Evolutionary conservation across 2,888 invertebrate species (phyloP).

Genomic region (Psococerastis gibbosa): DNA sequence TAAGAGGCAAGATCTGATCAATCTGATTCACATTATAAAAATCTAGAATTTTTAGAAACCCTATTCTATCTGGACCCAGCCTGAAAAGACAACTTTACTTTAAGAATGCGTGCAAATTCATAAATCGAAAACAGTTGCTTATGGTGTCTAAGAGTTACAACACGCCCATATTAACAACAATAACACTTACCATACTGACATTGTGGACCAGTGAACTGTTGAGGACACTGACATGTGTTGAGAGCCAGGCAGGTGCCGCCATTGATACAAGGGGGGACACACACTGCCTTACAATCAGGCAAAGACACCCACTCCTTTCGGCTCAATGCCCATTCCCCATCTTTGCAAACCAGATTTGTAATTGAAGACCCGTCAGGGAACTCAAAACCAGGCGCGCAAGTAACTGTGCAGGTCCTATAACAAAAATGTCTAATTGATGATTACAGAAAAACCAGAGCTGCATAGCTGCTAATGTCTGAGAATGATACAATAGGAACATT

Average conservation of each 20-base stretch:
- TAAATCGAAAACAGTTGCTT: no score
- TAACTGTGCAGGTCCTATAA: slow-evolving; percentile 42
- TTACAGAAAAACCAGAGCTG: no score
- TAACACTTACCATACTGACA: slow-evolving; percentile 50
- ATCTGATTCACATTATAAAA: no score
- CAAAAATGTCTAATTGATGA: slow-evolving; percentile 11
- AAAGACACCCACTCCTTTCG: slow-evolving; percentile 39
- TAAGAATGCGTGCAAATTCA: no score
- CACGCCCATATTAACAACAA: no score
- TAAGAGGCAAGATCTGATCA: no score
- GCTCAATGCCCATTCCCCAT: slow-evolving; percentile 50
- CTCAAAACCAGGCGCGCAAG: slow-evolving; percentile 41
- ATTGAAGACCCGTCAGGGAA: slow-evolving; percentile 52
- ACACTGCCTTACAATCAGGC: slow-evolving; percentile 52
- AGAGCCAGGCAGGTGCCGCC: slow-evolving; percentile 62
- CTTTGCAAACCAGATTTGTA: slow-evolving; percentile 44
- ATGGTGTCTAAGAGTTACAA: no score
- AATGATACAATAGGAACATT: no score
- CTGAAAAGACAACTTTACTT: no score
- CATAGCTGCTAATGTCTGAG: no score
- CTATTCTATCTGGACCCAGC: no score
- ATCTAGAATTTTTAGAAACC: no score
- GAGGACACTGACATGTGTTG: slow-evolving; percentile 61
- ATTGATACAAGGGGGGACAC: slow-evolving; percentile 54
- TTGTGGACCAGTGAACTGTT: slow-evolving; percentile 45